Conservation (phyloP, 2,797 vertebrate genomes). For the Darevskia nairensis region DNA sequence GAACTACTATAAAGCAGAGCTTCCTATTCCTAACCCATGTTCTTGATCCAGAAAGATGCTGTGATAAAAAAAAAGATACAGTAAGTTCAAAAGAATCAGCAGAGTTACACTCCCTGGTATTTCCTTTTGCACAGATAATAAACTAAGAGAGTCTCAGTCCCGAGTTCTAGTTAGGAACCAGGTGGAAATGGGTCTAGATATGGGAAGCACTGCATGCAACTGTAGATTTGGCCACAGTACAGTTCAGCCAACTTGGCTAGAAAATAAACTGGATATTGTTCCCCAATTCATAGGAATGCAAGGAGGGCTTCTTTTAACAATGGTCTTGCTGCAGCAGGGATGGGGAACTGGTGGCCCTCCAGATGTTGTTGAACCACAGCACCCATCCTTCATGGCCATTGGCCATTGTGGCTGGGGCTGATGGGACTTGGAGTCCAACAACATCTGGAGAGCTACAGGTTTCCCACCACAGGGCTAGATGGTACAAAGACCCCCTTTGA, state of each 20-base stretch:
- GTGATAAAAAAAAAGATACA: not conserved
- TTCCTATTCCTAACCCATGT: not conserved
- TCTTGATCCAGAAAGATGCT: not conserved
- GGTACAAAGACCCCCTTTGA: not conserved
- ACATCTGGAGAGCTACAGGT: too few species aligned
- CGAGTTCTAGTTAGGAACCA: not conserved
- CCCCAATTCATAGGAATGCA: not conserved
- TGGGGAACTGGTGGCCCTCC: too few species aligned
- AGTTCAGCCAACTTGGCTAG: not conserved
- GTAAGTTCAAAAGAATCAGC: not conserved
- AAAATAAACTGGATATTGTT: not conserved
- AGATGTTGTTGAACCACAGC: too few species aligned
- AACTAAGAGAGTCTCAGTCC: not conserved
- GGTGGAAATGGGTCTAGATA: not conserved
- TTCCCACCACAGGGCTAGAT: not conserved
- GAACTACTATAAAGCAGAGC: not conserved
- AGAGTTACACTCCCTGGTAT: not conserved
- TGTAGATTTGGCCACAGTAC: not conserved
- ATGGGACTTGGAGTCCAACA: too few species aligned
- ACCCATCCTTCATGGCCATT: too few species aligned
- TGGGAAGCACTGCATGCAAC: not conserved
- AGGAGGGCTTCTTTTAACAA: not conserved
- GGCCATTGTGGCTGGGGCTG: too few species aligned
- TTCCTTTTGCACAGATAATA: not conserved
- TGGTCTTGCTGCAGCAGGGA: not conserved